phyloP scores from a whole-genome alignment of 2,888 invertebrate genomes.

The Atherix ibis region DNA sequence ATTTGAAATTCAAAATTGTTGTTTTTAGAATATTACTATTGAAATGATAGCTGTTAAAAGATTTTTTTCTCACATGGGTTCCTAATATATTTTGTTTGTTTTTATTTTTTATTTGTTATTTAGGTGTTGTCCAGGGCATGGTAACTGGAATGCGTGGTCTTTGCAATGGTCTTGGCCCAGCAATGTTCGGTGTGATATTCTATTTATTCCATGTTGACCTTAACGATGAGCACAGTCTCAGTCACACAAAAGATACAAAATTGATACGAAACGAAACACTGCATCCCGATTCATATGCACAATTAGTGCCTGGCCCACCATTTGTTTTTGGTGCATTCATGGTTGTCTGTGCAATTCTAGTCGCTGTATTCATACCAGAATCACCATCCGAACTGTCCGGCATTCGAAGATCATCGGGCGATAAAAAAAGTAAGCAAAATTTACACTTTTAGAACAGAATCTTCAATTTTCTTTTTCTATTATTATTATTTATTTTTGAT shows the following conservation, averaged over 20 bases:
- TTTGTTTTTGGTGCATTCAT: conserved; percentile 95
- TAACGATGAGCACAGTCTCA: conserved; percentile 49
- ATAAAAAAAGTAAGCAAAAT: conserved; percentile 42
- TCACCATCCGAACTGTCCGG: conserved; percentile 32
- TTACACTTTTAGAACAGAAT: too few species aligned
- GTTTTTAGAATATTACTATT: background rate
- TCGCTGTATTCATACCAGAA: conserved; percentile 75
- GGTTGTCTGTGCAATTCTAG: conserved; percentile 88
- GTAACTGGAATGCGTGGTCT: conserved; percentile 97
- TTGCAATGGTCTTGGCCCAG: conserved; percentile 95
- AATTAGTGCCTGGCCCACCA: conserved; percentile 91
- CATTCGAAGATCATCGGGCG: conserved; percentile 35
- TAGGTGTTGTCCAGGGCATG: conserved; percentile 85
- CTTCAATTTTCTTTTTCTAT: conserved; percentile 4
- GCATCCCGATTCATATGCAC: conserved; percentile 35
- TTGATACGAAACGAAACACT: conserved; percentile 21
- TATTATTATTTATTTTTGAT: too few species aligned
- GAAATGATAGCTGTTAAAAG: too few species aligned
- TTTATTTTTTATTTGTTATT: conserved; percentile 5
- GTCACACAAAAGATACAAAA: conserved; percentile 23
- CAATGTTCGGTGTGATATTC: conserved; percentile 96
- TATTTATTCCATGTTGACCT: conserved; percentile 97
- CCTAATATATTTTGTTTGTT: too few species aligned
- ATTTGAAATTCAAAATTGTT: background rate
- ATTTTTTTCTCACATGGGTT: too few species aligned